Conservation (phyloP, 2,888 invertebrate species). For the Drosophila neonasuta region DNA sequence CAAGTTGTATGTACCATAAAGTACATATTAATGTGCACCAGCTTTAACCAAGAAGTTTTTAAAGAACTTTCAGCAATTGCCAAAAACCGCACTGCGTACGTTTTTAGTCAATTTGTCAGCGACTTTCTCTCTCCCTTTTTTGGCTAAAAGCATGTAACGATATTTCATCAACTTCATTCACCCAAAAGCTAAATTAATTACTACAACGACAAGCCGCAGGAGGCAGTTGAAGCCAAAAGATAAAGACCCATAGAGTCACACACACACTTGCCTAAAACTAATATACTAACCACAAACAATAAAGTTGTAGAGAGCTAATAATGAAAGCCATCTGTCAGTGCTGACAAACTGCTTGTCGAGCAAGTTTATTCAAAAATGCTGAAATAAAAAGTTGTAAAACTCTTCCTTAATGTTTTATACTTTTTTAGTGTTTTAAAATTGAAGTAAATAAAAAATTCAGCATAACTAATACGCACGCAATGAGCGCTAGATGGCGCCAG, state of each 20-base stretch:
- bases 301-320: background rate
- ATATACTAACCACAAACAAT: background rate
- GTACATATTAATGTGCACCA: slow-evolving; percentile 1
- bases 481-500: too few species aligned
- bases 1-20: slow-evolving; percentile 10
- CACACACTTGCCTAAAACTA: slow-evolving; percentile 3
- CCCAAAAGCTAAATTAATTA: slow-evolving; percentile 69
- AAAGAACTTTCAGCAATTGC: slow-evolving; percentile 10
- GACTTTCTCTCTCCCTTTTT: background rate
- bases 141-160: slow-evolving; percentile 44
- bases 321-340: slow-evolving; percentile 7
- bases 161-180: slow-evolving; percentile 48
- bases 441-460: too few species aligned
- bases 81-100: slow-evolving; percentile 43
- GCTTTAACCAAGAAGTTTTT: slow-evolving; percentile 1
- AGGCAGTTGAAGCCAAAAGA: too few species aligned
- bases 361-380: background rate
- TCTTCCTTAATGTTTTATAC: too few species aligned
- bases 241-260: slow-evolving; percentile 1
- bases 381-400: background rate
- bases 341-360: slow-evolving; percentile 10
- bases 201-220: background rate
- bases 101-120: slow-evolving; percentile 50
- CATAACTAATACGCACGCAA: too few species aligned
- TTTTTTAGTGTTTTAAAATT: background rate